Evolutionary conservation across 2,888 invertebrate species (phyloP), one percentile per base, ranked within the genome.

Genomic region (Glomeris marginata): DNA sequence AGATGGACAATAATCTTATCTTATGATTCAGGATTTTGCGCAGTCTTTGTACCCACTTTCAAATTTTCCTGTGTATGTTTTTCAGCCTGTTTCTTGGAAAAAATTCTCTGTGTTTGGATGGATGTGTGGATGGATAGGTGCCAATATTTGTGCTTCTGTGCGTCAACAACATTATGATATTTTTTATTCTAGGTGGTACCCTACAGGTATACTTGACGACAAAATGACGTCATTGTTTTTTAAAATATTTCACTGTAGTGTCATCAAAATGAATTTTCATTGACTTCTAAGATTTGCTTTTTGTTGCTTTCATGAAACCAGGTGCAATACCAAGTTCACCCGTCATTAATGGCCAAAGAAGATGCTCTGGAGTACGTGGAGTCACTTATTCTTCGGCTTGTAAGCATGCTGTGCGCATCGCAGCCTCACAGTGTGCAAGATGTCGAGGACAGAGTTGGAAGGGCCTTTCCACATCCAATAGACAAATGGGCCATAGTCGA

Each of bases 361-460:
- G 90, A 88, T 70, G 92, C 94, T 1, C 73, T 95, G 61, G 78
- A 84, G 58, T 91, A 88, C 68, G 87, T 95, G 55, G 95, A 95
- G 73, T 80, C 81, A 52, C 75, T 94, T 53, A 90, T 94, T 63
- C 73, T 94, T 56, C 80, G 84, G 52, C 76, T 95, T 55, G 73
- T 95, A 64, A 83, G 81, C 16, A 84, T 85, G 77, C 74, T 95
- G 54, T 91, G 90, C 65, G 82, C 83, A 13, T 47, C 50, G 8
- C 53, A 53, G 41, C 56, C 57, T 2, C 59, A 60, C 46, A 58
- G 54, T 33, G 78, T 84, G 20, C 70, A 84, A 76, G 95, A 95
- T 71, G 87, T 95, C 59, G 92, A 94, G 65, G 90, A 91, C 61
- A 76, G 90, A 56, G 90, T 95, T 35, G 78, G 82, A 57, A 82